phyloP scores from a whole-genome alignment of 1,140 invertebrate genomes.

The Bombus fervidus region DNA sequence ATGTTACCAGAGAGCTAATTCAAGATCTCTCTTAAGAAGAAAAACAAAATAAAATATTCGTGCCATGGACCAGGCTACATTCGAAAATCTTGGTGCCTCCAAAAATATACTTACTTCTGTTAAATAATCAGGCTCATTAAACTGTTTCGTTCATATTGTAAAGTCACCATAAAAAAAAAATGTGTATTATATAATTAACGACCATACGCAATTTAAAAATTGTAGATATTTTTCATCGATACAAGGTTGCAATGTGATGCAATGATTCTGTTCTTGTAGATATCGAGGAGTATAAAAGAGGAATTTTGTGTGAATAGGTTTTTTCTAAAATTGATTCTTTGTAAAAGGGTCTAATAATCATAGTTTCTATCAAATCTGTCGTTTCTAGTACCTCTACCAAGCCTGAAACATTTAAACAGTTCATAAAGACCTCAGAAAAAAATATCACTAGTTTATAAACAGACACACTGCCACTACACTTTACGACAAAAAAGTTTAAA shows the following conservation, averaged over 20 bases:
- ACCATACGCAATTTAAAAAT: conserved; percentile 74
- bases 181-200: conserved; percentile 77
- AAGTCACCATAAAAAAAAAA: conserved; percentile 71
- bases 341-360: conserved; percentile 83
- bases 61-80: conserved; percentile 66
- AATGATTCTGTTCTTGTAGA: conserved; percentile 82
- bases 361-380: conserved; percentile 82
- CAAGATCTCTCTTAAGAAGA: conserved; percentile 45
- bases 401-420: conserved; percentile 29
- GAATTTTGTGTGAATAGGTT: conserved; percentile 83
- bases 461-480: not conserved
- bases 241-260: conserved; percentile 80
- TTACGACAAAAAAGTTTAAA: not conserved
- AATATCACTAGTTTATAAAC: not conserved
- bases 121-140: conserved; percentile 57
- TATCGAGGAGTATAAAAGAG: conserved; percentile 80
- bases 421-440: conserved; percentile 48
- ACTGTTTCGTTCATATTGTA: conserved; percentile 72
- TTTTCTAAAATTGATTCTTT: conserved; percentile 83
- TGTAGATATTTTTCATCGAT: conserved; percentile 83
- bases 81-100: conserved; percentile 53
- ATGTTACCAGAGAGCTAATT: conserved; percentile 61
- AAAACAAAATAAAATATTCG: conserved; percentile 47
- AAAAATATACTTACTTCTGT: conserved; percentile 40
- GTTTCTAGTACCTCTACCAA: conserved; percentile 57